Conservation (phyloP, 2,888 invertebrate genomes). For the Loripinus fragilis region DNA sequence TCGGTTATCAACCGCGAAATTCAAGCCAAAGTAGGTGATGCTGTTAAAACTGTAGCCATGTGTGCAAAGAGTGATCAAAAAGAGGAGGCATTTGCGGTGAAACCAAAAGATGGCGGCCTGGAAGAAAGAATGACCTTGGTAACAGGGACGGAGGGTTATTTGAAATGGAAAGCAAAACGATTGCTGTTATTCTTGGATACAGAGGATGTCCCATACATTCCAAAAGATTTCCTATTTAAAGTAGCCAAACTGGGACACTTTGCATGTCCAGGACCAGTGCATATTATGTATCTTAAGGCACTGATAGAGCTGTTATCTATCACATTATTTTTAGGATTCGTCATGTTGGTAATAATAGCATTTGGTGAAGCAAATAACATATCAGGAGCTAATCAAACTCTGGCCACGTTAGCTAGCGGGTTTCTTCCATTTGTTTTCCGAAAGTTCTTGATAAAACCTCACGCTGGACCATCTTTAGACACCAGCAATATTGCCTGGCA, state of each 20-base stretch:
- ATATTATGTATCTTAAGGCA: constrained; percentile 10
- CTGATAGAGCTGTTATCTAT: constrained; percentile 2
- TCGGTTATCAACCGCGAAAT: constrained; percentile 4
- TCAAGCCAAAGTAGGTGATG: background rate
- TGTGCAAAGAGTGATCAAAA: background rate
- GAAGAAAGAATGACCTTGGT: constrained; percentile 12
- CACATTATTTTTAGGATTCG: constrained; percentile 20
- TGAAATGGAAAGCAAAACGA: constrained; percentile 18
- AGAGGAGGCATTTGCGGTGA: background rate
- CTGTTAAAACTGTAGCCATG: background rate
- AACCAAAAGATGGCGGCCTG: background rate
- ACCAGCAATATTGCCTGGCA: constrained; percentile 5
- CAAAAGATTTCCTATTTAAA: constrained; percentile 20
- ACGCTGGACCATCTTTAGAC: background rate
- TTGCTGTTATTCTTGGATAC: constrained; percentile 16
- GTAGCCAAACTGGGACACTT: constrained; percentile 12
- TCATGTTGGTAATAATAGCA: constrained; percentile 15
- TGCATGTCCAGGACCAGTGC: constrained; percentile 13
- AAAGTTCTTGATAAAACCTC: constrained; percentile 15
- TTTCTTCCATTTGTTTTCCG: constrained; percentile 21
- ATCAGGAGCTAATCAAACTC: constrained; percentile 17
- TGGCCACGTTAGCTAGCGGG: constrained; percentile 23
- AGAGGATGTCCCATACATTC: constrained; percentile 17
- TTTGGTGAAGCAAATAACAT: constrained; percentile 5
- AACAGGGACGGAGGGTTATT: constrained; percentile 15